Percentiles rank a stretch among this genome's conserved stretches.
These are phyloP conservation scores for Ostrea edulis DNA, from an alignment of 1,140 invertebrate genomes.

Conservation along the genomic window DNA sequence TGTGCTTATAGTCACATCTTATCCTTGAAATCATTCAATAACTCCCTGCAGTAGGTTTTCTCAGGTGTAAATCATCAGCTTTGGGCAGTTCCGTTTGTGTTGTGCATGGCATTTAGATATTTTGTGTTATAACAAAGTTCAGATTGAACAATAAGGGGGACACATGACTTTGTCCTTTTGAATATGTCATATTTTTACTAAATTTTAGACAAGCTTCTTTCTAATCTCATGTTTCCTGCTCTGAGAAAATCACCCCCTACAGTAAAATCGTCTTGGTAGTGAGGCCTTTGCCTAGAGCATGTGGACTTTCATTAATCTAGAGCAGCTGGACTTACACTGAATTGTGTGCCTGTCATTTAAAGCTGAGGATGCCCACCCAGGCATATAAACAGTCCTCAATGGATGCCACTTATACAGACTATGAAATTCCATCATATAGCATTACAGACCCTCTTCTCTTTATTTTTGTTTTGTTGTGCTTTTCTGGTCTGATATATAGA, in stretches of 20 bases:
- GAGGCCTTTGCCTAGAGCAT: not conserved
- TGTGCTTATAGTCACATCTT: not conserved
- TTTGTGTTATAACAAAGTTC: too few species aligned
- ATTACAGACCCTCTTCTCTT: not conserved
- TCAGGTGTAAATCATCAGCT: not conserved
- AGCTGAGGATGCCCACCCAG: not conserved
- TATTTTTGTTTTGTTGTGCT: not conserved
- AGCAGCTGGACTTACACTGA: not conserved
- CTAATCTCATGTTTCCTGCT: constrained; percentile 4
- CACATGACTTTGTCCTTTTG: not conserved
- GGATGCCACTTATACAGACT: not conserved
- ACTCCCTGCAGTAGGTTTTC: not conserved
- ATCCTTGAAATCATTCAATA: not conserved
- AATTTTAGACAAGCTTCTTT: constrained; percentile 1
- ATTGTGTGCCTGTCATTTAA: not conserved
- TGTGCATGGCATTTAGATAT: too few species aligned
- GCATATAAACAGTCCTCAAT: not conserved
- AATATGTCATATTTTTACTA: not conserved
- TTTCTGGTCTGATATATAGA: not conserved
- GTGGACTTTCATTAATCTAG: not conserved
- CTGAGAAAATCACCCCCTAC: not conserved
- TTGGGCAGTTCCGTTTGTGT: not conserved
- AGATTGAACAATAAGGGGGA: too few species aligned
- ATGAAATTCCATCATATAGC: not conserved
- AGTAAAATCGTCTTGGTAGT: not conserved